Evolutionary conservation across 2,113 vertebrate genomes (phyloP).

Genomic region (Mobula hypostoma): DNA sequence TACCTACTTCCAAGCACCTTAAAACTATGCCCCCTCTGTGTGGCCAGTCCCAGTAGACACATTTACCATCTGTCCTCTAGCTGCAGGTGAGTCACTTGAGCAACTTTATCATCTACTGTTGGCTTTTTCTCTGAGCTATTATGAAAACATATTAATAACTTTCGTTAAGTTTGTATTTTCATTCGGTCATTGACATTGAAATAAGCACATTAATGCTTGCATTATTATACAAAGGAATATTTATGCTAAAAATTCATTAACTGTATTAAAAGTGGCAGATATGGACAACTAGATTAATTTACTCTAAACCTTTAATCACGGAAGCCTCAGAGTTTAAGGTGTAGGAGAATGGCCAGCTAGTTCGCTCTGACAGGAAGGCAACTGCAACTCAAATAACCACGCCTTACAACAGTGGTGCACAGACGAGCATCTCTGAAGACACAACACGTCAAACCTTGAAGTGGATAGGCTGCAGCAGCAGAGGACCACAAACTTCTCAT

Average conservation of each 20-base stretch:
- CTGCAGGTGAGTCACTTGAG: not conserved
- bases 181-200: not conserved
- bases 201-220: conserved; percentile 3
- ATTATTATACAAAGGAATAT: not conserved
- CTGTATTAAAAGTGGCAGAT: not conserved
- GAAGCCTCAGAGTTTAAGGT: not conserved
- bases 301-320: not conserved
- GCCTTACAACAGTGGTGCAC: too few relatives aligned
- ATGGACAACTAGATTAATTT: not conserved
- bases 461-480: too few relatives aligned
- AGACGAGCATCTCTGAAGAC: too few relatives aligned
- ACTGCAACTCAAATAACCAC: too few relatives aligned
- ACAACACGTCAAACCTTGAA: too few relatives aligned
- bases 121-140: not conserved
- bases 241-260: not conserved
- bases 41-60: not conserved
- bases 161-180: not conserved
- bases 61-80: not conserved
- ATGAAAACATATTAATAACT: not conserved
- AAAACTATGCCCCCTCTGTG: not conserved
- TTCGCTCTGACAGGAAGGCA: too few relatives aligned
- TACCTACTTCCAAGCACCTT: too few relatives aligned
- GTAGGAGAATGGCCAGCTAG: too few relatives aligned
- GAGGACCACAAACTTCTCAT: too few relatives aligned
- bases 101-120: not conserved